phyloP scores from a whole-genome alignment of 2,888 invertebrate genomes.

The Aspidiotus rigidus region DNA sequence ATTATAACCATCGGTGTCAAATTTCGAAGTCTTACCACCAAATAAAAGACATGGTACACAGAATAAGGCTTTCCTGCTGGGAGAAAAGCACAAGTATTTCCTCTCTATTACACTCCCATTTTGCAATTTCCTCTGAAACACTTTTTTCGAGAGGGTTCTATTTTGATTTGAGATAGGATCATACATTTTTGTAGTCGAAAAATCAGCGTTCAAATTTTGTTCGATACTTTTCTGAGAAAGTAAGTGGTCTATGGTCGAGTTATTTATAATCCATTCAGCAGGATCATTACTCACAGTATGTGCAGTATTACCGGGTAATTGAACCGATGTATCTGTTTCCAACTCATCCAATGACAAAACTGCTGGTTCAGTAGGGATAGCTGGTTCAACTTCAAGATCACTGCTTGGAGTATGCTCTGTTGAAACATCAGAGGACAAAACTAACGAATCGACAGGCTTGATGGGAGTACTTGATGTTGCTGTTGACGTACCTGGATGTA shows the following conservation, averaged over 20 bases:
- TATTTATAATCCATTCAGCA: conserved; percentile 27
- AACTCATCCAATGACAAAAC: background rate
- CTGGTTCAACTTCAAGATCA: background rate
- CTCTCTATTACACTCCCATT: conserved; percentile 11
- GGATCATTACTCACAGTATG: conserved; percentile 21
- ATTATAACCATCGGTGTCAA: conserved; percentile 15
- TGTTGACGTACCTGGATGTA: background rate
- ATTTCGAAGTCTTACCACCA: conserved; percentile 9
- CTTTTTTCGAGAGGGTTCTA: no score
- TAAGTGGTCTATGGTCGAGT: conserved; percentile 13
- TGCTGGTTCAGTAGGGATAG: background rate
- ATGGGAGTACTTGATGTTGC: background rate
- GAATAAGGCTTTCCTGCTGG: conserved; percentile 20
- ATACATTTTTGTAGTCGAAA: conserved; percentile 12
- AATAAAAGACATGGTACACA: conserved; percentile 30
- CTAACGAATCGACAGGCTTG: background rate
- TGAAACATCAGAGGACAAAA: background rate
- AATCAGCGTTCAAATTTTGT: conserved; percentile 18
- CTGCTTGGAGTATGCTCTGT: background rate
- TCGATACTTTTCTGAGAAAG: conserved; percentile 11
- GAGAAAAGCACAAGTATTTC: conserved; percentile 22
- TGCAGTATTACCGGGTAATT: background rate
- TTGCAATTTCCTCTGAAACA: no score
- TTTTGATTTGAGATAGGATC: no score
- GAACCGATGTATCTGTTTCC: background rate